Evolutionary conservation across 1,140 invertebrate genomes (phyloP).

Genomic region (Ridgeia piscesae): DNA sequence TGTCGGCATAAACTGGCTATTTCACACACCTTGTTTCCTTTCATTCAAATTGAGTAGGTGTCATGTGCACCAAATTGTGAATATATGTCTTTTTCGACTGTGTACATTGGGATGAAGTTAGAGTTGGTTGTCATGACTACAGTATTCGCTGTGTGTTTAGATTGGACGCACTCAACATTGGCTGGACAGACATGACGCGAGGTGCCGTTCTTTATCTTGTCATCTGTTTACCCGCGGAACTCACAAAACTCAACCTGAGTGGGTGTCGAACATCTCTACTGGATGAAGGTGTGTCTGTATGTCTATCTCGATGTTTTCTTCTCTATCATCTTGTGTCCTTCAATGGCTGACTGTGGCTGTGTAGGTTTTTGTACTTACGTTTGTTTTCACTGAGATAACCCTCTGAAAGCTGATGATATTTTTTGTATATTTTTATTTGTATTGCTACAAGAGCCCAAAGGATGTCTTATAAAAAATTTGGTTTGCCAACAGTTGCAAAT

Average conservation of each 20-base stretch:
- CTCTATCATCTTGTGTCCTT: neutral
- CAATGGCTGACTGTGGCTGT: neutral
- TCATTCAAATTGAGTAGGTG: neutral
- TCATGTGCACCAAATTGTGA: neutral
- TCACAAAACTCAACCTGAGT: conserved; percentile 77
- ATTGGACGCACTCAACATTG: conserved; percentile 74
- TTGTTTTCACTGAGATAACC: too few species aligned
- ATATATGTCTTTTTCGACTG: neutral
- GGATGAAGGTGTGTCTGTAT: conserved; percentile 66
- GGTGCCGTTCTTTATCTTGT: conserved; percentile 68
- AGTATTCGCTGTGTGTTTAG: conserved; percentile 56
- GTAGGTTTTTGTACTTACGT: too few species aligned
- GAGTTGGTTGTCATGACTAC: neutral
- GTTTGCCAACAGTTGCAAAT: too few species aligned
- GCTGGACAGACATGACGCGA: conserved; percentile 74
- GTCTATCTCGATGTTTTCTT: neutral
- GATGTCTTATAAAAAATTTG: too few species aligned
- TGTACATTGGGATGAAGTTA: neutral
- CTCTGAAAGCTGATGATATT: too few species aligned
- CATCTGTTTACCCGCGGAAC: conserved; percentile 63
- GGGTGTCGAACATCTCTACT: conserved; percentile 75
- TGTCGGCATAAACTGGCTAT: neutral
- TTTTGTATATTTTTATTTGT: too few species aligned
- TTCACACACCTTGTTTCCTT: neutral
- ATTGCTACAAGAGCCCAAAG: too few species aligned